phyloP scores from a whole-genome alignment of 1,140 invertebrate species.

The Drosophila pandora region DNA sequence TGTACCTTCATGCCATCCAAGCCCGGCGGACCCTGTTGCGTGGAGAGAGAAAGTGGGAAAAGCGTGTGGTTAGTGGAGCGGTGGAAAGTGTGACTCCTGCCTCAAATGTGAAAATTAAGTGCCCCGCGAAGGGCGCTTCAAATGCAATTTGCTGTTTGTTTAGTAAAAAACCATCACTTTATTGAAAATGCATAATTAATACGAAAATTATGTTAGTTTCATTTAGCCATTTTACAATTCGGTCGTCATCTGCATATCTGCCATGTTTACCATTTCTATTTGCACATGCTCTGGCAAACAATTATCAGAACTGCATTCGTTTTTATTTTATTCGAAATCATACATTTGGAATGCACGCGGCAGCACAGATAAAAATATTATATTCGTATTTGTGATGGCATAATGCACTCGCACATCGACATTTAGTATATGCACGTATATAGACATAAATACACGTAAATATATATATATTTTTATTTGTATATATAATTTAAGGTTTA shows the following conservation, averaged over 20 bases:
- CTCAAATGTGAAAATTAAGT: conserved; percentile 12
- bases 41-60: conserved; percentile 34
- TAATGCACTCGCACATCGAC: conserved; percentile 56
- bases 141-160: conserved; percentile 41
- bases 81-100: conserved; percentile 11
- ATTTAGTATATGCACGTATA: conserved; percentile 43
- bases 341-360: conserved; percentile 56
- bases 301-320: conserved; percentile 23
- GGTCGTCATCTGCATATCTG: conserved; percentile 15
- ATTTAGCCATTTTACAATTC: conserved; percentile 71
- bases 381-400: conserved; percentile 44
- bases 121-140: not conserved
- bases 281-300: conserved; percentile 49
- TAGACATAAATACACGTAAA: conserved; percentile 53
- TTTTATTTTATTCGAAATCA: conserved; percentile 33
- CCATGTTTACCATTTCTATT: conserved; percentile 14
- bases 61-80: conserved; percentile 48
- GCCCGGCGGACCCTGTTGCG: conserved; percentile 87
- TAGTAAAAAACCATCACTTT: conserved; percentile 82
- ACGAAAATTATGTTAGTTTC: conserved; percentile 76
- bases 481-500: conserved; percentile 35
- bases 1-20: conserved; percentile 90
- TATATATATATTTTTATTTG: conserved; percentile 37
- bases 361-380: conserved; percentile 56
- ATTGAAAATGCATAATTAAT: conserved; percentile 82